These are phyloP conservation scores for Meganola albula DNA, from an alignment of 2,888 invertebrate species.

Conservation along the genomic window DNA sequence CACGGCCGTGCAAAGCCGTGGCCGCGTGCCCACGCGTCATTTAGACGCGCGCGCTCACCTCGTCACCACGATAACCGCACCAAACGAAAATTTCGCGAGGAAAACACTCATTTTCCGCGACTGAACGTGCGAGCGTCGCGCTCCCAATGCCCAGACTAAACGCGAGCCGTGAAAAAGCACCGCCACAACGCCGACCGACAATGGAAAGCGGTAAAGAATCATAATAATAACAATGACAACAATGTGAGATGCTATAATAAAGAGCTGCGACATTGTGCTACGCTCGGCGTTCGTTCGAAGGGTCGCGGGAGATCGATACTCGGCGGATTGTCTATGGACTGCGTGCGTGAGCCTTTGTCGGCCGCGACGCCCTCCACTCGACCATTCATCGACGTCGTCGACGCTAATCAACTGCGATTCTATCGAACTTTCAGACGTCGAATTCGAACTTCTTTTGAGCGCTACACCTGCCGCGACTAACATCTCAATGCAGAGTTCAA, in stretches of 20 bases:
- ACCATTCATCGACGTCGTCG: conserved; percentile 49
- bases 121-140: conserved; percentile 75
- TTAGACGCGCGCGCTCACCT: conserved; percentile 44
- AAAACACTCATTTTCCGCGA: conserved; percentile 73
- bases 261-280: conserved; percentile 75
- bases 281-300: conserved; percentile 73
- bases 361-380: conserved; percentile 40
- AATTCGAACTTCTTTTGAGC: conserved; percentile 22
- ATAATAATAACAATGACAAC: conserved; percentile 79
- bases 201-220: conserved; percentile 79
- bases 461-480: conserved; percentile 19
- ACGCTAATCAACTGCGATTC: conserved; percentile 56
- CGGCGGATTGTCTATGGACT: conserved; percentile 69
- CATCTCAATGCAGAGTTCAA: too few relatives aligned
- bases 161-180: conserved; percentile 77
- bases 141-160: conserved; percentile 77
- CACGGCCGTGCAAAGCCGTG: conserved; percentile 6
- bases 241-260: conserved; percentile 79
- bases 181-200: conserved; percentile 76
- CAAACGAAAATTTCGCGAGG: conserved; percentile 60
- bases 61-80: conserved; percentile 49
- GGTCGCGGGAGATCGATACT: conserved; percentile 75
- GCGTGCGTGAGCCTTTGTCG: conserved; percentile 68
- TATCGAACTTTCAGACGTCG: conserved; percentile 26
- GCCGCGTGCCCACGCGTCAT: conserved; percentile 32